phyloP scores from a whole-genome alignment of 2,113 vertebrate genomes.

The Eptatretus burgeri region DNA sequence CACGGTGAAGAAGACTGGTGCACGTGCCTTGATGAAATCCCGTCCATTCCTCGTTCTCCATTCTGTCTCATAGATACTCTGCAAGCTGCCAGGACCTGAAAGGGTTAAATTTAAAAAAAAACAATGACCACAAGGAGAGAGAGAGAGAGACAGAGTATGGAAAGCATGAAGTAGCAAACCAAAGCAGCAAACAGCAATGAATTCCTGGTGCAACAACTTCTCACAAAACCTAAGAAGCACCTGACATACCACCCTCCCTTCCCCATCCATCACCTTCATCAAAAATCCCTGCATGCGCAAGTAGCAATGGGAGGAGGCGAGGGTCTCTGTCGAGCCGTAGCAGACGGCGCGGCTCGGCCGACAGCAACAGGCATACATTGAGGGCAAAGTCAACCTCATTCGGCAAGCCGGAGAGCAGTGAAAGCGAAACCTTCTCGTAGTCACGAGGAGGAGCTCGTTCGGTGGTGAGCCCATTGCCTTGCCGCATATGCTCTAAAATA shows the following conservation, averaged over 20 bases:
- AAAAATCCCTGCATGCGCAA: conserved; percentile 85
- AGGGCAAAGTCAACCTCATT: conserved; percentile 99
- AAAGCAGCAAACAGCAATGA: no score
- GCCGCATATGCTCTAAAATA: conserved; percentile 70
- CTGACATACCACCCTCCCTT: no score
- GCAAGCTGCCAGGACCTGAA: conserved; percentile 82
- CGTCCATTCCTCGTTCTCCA: conserved; percentile 97
- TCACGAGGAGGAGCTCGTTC: conserved; percentile 77
- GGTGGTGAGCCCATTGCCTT: conserved; percentile 87
- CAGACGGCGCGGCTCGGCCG: conserved; percentile 94
- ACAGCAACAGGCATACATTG: conserved; percentile 92
- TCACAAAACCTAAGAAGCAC: no score
- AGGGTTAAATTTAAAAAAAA: conserved; percentile 8
- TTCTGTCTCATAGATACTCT: conserved; percentile 72
- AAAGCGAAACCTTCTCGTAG: conserved; percentile 99
- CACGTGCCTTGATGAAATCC: conserved; percentile 63
- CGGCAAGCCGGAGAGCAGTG: conserved; percentile 82
- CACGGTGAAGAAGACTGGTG: no score
- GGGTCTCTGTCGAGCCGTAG: conserved; percentile 99
- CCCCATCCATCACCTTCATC: conserved; percentile 53
- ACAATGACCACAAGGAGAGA: background rate
- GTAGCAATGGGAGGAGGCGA: conserved; percentile 81
- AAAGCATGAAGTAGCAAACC: no score
- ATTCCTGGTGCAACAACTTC: no score
- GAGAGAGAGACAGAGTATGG: no score